Conservation (phyloP, 2,888 invertebrate species). For the Erpobdella octoculata region DNA sequence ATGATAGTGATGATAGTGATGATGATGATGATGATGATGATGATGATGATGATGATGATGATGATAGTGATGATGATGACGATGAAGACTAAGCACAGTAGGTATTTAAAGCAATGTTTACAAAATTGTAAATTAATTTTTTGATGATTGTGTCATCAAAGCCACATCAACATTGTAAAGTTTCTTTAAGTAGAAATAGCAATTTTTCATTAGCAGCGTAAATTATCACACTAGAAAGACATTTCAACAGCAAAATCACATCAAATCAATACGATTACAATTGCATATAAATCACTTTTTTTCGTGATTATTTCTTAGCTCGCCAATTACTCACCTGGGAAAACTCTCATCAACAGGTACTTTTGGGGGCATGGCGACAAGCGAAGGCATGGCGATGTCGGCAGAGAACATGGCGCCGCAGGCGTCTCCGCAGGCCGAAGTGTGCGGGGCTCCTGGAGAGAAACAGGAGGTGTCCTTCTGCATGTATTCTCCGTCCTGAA, state of each 20-base stretch:
- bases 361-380: not conserved
- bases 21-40: not conserved
- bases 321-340: slow-evolving; percentile 13
- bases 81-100: no score
- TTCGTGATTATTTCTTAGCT: no score
- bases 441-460: slow-evolving; percentile 5
- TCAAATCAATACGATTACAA: no score
- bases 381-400: not conserved
- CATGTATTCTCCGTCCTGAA: slow-evolving; percentile 22
- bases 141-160: no score
- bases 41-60: not conserved
- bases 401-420: not conserved
- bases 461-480: slow-evolving; percentile 1
- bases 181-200: no score
- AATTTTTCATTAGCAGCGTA: no score
- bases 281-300: no score
- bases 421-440: not conserved
- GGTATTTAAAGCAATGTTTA: no score
- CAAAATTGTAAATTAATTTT: no score
- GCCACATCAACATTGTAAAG: no score
- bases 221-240: no score
- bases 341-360: slow-evolving; percentile 12
- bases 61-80: not conserved
- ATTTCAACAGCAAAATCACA: no score
- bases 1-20: not conserved